Evolutionary conservation across 2,888 invertebrate genomes (phyloP).

Genomic region (Pristionchus entomophagus): DNA sequence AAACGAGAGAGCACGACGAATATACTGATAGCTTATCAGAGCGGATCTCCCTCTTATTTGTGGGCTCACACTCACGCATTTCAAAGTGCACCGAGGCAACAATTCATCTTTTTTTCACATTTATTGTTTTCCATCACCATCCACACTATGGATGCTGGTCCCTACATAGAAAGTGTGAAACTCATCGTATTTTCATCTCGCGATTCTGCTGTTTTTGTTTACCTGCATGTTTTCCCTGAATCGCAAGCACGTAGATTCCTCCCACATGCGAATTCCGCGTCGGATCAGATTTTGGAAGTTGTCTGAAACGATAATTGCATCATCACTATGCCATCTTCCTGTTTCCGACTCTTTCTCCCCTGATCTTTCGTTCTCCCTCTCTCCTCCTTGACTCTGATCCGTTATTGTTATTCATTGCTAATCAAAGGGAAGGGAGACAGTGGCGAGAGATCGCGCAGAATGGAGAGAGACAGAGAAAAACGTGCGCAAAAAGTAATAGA

Average conservation of each 20-base stretch:
- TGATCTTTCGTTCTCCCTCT: conserved; percentile 7
- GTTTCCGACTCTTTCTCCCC: neutral
- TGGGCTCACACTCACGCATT: neutral
- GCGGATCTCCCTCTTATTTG: neutral
- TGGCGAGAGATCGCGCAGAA: neutral
- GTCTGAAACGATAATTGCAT: conserved; percentile 61
- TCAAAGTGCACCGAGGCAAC: neutral
- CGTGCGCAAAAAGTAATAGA: conserved; percentile 6
- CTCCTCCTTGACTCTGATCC: conserved; percentile 15
- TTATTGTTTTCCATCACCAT: neutral
- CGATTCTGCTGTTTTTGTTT: neutral
- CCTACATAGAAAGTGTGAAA: neutral
- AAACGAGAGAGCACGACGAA: conserved; percentile 1
- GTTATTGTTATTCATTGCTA: neutral
- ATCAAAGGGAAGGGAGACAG: neutral
- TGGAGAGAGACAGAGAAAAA: neutral
- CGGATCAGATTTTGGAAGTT: conserved; percentile 75
- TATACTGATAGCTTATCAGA: conserved; percentile 7
- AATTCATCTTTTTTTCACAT: neutral
- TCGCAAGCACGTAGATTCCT: conserved; percentile 73
- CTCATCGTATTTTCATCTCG: neutral
- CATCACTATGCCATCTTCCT: neutral
- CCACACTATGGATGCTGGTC: neutral
- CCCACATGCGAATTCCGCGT: conserved; percentile 75
- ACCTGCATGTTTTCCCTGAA: conserved; percentile 74